phyloP scores from a whole-genome alignment of 2,797 vertebrate genomes.

The Liparis tanakae region DNA sequence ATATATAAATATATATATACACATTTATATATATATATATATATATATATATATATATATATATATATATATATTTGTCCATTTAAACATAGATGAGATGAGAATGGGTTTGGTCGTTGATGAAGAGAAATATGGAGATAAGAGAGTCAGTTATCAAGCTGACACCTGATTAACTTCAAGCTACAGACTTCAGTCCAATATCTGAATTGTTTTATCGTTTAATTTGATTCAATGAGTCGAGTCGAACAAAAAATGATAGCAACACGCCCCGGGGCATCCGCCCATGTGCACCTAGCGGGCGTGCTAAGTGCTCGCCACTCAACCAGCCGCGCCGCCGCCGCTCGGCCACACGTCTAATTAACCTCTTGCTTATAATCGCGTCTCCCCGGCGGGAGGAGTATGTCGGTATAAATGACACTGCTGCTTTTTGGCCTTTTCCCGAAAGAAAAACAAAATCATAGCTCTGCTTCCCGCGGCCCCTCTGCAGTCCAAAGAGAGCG shows the following conservation, averaged over 20 bases:
- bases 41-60: neutral
- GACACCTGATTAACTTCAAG: slow-evolving; percentile 18
- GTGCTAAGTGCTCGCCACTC: neutral
- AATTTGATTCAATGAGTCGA: neutral
- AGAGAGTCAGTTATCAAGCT: neutral
- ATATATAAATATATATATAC: neutral
- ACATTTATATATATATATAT: neutral
- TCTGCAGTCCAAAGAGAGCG: neutral
- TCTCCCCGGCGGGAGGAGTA: slow-evolving; percentile 31
- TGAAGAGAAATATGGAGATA: neutral
- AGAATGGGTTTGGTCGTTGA: slow-evolving; percentile 2
- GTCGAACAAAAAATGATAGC: neutral
- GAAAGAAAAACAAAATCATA: neutral
- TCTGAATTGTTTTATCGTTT: neutral
- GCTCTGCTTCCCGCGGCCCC: neutral
- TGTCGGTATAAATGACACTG: slow-evolving; percentile 25
- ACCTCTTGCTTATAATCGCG: slow-evolving; percentile 27
- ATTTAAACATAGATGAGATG: slow-evolving; percentile 29
- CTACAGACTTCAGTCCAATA: neutral
- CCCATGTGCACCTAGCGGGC: neutral
- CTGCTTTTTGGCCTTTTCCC: neutral
- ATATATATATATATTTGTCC: neutral
- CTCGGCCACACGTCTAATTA: slow-evolving; percentile 39
- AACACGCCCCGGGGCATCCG: neutral
- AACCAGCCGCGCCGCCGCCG: neutral